A percentile compares a stretch with the other conserved stretches of the same genome.
These are phyloP conservation scores for Dysmachus trigonus DNA, from an alignment of 2,888 invertebrate species.

Conservation along the genomic window DNA sequence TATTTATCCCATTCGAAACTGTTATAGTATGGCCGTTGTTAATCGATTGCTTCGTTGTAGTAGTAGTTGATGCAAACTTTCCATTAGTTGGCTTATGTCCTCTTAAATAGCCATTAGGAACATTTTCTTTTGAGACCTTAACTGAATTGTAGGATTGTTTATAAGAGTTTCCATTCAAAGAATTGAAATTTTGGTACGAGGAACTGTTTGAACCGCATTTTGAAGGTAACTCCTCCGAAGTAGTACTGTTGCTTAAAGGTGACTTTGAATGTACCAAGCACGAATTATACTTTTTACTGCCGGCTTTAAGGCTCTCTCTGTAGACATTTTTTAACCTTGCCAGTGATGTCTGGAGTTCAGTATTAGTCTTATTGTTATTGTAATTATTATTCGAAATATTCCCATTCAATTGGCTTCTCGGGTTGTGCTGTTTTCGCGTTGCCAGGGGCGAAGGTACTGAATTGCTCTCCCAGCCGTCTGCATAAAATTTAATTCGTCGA, in stretches of 20 bases:
- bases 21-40: conserved; percentile 54
- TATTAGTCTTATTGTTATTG: not conserved
- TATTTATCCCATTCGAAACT: conserved; percentile 54
- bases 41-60: conserved; percentile 35
- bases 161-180: conserved; percentile 54
- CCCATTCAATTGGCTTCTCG: conserved; percentile 50
- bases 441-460: conserved; percentile 48
- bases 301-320: not conserved
- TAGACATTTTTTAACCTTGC: conserved; percentile 8
- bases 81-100: not conserved
- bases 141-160: conserved; percentile 61
- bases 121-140: conserved; percentile 60
- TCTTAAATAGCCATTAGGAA: conserved; percentile 49
- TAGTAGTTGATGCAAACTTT: conserved; percentile 8
- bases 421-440: conserved; percentile 54
- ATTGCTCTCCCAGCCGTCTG: conserved; percentile 42
- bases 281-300: conserved; percentile 22
- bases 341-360: not conserved
- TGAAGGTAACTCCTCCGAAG: conserved; percentile 54
- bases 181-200: conserved; percentile 18
- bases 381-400: conserved; percentile 39
- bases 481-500: conserved; percentile 60
- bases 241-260: conserved; percentile 53
- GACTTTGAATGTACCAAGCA: conserved; percentile 52
- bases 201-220: conserved; percentile 55